phyloP scores from a whole-genome alignment of 2,113 vertebrate genomes.

The Acanthisitta chloris region DNA sequence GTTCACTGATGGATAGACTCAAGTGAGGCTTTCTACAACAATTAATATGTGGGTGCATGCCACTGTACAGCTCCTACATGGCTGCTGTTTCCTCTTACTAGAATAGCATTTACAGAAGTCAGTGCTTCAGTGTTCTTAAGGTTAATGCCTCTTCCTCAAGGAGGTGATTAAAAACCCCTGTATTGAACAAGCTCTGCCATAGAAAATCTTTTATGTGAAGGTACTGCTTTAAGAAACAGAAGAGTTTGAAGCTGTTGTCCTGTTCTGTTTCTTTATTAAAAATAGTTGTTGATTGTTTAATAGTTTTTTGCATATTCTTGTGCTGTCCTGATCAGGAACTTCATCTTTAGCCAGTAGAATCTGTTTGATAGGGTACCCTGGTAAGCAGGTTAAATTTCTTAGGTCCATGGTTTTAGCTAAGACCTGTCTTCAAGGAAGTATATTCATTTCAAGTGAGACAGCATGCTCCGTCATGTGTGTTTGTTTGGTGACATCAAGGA shows the following conservation, averaged over 20 bases:
- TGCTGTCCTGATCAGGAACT: background rate
- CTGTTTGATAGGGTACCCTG: background rate
- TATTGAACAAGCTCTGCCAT: background rate
- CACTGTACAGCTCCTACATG: background rate
- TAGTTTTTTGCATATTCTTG: background rate
- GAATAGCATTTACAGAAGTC: background rate
- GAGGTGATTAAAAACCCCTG: background rate
- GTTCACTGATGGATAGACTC: background rate
- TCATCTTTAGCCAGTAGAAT: background rate
- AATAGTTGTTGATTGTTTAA: background rate
- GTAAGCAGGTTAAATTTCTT: background rate
- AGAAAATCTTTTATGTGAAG: background rate
- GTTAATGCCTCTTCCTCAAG: background rate
- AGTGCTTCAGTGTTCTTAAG: background rate
- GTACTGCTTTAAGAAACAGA: background rate
- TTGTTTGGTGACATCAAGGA: background rate
- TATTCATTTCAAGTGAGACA: background rate
- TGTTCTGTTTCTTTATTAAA: background rate
- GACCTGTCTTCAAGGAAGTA: background rate
- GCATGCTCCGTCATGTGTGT: background rate
- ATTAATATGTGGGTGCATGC: background rate
- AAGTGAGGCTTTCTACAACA: background rate
- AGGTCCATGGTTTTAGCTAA: background rate
- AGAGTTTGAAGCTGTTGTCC: background rate
- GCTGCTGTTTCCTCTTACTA: background rate